Base-by-base conservation (phyloP, 2,113 vertebrate species). In the Hyaena hyaena region DNA sequence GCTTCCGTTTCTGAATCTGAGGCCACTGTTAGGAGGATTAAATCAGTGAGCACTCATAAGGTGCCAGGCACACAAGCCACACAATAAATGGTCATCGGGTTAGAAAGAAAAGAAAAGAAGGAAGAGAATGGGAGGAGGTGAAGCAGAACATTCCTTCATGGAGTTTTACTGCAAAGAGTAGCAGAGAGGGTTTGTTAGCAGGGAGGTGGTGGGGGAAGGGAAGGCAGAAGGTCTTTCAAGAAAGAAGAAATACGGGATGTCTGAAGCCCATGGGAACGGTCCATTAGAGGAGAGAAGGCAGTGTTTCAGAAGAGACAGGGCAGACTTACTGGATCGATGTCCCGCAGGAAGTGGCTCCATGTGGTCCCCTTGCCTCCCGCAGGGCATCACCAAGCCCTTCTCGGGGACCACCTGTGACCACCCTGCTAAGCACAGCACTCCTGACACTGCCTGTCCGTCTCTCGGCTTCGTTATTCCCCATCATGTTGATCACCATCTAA, bases 161-260 rank as follows among this genome's bases (percentile, higher is more conserved):
- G 43, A 73, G 7, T 74, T 88, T 43, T 45, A 73, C 65, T 48
- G 33, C 61, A 58, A 88, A 43, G 48, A 84, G 35, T 68, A 90
- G 79, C 66, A 33, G 33, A 58, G 33, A 89, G 11, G 31, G 45
- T 45, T 35, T 80, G 68, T 73, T 53, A 21, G 33, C 16, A 31
- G 43, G 77, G 31, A 88, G 58, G 48, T 48, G 58, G 74, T 16
- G 74, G 39, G 9, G 24, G 53, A 17, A n/a, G 53, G 31, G 1
- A 55, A 73, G 45, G 77, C 48, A 80, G 69, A 39, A 81, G 14
- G 33, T 66, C 43, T 82, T 90, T 98, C 83, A 93, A 35, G 76
- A 89, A 84, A 71, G 69, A 74, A 74, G 84, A 84, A 87, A 39
- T 55, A 71, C 55, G 68, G 35, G 68, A 24, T 11, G 16, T 74